A percentile compares a stretch with the other conserved stretches of the same genome.
These are phyloP conservation scores for Beris chalybata DNA, from an alignment of 2,888 invertebrate species.

Conservation along the genomic window DNA sequence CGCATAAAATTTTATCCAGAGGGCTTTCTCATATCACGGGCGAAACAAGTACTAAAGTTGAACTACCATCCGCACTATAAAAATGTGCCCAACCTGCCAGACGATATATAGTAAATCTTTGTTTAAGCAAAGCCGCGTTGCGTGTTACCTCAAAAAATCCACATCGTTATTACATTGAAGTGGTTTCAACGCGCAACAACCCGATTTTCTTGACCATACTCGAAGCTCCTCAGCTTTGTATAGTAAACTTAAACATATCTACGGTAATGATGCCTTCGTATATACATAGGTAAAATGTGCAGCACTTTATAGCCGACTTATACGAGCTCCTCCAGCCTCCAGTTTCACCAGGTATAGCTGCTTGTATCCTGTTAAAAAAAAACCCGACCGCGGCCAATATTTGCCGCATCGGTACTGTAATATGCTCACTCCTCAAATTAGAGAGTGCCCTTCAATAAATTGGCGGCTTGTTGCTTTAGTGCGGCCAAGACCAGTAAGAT, in stretches of 20 bases:
- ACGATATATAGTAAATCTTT: constrained; percentile 40
- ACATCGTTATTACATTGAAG: constrained; percentile 44
- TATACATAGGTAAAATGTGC: constrained; percentile 11
- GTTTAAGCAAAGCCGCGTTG: constrained; percentile 42
- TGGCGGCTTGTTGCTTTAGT: constrained; percentile 50
- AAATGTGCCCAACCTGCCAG: too few species aligned
- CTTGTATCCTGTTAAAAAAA: neutral
- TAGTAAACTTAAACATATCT: constrained; percentile 7
- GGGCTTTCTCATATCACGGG: too few species aligned
- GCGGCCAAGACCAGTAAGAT: constrained; percentile 42
- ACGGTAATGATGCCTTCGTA: constrained; percentile 7
- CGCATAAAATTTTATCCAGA: too few species aligned
- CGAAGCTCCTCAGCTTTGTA: too few species aligned
- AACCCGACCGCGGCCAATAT: too few species aligned
- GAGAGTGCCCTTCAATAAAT: constrained; percentile 50
- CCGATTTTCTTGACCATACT: neutral
- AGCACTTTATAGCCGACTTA: constrained; percentile 5
- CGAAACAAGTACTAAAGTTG: too few species aligned
- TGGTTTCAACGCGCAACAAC: constrained; percentile 34
- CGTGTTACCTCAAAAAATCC: constrained; percentile 44
- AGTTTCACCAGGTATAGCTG: neutral
- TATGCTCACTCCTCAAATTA: constrained; percentile 37
- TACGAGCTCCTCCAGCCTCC: neutral
- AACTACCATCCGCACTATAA: too few species aligned
- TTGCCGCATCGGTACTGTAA: too few species aligned